These are phyloP conservation scores for Troides helena DNA, from an alignment of 2,888 invertebrate species.

Conservation along the genomic window DNA sequence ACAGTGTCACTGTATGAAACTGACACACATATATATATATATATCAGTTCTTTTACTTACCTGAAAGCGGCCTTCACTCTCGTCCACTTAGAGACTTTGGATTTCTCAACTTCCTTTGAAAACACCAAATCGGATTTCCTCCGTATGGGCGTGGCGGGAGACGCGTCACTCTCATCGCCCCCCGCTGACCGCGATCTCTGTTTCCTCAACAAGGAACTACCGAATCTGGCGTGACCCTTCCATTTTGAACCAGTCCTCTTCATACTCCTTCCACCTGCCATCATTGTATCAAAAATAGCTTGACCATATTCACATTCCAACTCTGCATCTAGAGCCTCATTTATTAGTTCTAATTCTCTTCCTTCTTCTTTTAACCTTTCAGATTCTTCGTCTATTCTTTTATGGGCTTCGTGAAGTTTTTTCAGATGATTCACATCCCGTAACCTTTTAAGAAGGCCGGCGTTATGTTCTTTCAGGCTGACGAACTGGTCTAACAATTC, in stretches of 20 bases:
- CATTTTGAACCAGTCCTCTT: slow-evolving; percentile 76
- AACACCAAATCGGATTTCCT: slow-evolving; percentile 67
- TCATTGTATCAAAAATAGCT: slow-evolving; percentile 83
- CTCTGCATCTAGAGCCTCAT: slow-evolving; percentile 78
- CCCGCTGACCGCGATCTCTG: slow-evolving; percentile 85
- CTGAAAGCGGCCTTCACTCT: slow-evolving; percentile 93
- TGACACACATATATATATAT: neutral
- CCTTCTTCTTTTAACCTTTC: slow-evolving; percentile 59
- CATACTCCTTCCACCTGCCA: slow-evolving; percentile 76
- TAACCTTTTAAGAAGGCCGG: slow-evolving; percentile 83
- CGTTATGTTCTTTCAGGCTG: slow-evolving; percentile 85
- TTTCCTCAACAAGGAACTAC: slow-evolving; percentile 77
- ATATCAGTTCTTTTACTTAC: slow-evolving; percentile 70
- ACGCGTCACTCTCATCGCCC: slow-evolving; percentile 79
- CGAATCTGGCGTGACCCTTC: slow-evolving; percentile 67
- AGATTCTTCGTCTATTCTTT: slow-evolving; percentile 69
- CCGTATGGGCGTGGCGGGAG: slow-evolving; percentile 62
- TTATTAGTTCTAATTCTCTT: slow-evolving; percentile 63
- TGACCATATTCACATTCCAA: slow-evolving; percentile 82
- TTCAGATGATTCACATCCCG: slow-evolving; percentile 87
- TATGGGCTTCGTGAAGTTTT: slow-evolving; percentile 81
- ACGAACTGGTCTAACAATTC: slow-evolving; percentile 88
- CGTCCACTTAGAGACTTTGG: slow-evolving; percentile 92
- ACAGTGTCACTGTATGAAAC: too few relatives aligned
- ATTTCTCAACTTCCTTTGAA: slow-evolving; percentile 70